Percentiles rank a stretch among this genome's conserved stretches.
Conservation (phyloP, 2,113 vertebrate species). For the Gavia stellata region DNA sequence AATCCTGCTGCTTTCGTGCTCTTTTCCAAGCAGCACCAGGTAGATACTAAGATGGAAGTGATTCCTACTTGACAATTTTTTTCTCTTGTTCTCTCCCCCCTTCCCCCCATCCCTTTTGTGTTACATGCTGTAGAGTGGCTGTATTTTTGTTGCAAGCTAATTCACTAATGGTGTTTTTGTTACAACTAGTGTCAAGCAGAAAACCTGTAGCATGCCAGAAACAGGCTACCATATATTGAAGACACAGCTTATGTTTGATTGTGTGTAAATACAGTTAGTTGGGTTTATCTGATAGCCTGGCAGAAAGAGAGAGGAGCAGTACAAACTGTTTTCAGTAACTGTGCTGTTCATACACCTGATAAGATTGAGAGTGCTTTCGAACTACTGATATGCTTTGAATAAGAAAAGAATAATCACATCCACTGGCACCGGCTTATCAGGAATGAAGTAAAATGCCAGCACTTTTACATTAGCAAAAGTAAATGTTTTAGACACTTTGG, state of each 20-base stretch:
- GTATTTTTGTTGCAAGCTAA: constrained; percentile 37
- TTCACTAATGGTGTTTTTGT: constrained; percentile 41
- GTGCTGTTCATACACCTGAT: constrained; percentile 79
- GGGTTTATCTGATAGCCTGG: constrained; percentile 78
- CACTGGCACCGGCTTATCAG: constrained; percentile 80
- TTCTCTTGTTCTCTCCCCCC: background rate
- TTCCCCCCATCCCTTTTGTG: background rate
- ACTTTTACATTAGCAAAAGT: constrained; percentile 82
- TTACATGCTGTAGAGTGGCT: background rate
- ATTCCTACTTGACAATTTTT: background rate
- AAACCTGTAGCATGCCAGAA: constrained; percentile 45
- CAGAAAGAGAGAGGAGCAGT: constrained; percentile 71
- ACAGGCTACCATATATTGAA: constrained; percentile 15
- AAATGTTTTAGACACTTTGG: constrained; percentile 79
- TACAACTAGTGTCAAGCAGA: constrained; percentile 34
- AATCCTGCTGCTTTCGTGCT: background rate
- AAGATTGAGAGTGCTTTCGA: constrained; percentile 81
- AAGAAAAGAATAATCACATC: constrained; percentile 83
- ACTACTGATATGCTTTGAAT: constrained; percentile 83
- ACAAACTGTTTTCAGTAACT: constrained; percentile 80
- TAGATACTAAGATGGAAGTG: background rate
- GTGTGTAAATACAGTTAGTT: constrained; percentile 81
- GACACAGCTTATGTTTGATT: constrained; percentile 71
- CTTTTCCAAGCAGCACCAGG: background rate
- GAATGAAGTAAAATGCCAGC: constrained; percentile 79